Evolutionary conservation across 1,140 invertebrate genomes (phyloP).

Genomic region (Radopholus similis): DNA sequence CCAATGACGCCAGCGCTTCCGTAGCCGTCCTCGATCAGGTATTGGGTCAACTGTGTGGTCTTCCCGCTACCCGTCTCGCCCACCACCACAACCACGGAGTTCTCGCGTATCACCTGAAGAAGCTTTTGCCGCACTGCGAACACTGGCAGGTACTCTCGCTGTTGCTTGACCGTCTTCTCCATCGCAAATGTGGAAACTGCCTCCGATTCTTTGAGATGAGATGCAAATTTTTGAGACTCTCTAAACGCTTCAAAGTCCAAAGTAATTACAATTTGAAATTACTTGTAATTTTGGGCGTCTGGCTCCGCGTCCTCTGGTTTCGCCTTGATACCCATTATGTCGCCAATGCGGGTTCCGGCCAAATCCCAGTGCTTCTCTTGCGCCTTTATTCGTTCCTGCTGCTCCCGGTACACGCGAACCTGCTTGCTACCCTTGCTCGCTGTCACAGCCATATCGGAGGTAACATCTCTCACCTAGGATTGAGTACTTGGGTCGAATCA

Average conservation of each 20-base stretch:
- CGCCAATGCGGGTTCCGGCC: conserved; percentile 89
- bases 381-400: conserved; percentile 88
- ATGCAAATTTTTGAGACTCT: conserved; percentile 82
- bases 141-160: conserved; percentile 85
- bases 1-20: conserved; percentile 85
- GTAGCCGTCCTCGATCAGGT: conserved; percentile 95
- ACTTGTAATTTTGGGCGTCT: conserved; percentile 62
- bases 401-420: conserved; percentile 84
- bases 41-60: conserved; percentile 97
- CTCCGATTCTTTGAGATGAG: conserved; percentile 77
- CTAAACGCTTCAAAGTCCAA: conserved; percentile 33
- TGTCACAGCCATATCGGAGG: conserved; percentile 93
- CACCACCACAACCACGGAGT: conserved; percentile 55
- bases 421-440: conserved; percentile 80
- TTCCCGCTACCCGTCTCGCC: conserved; percentile 98
- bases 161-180: conserved; percentile 79
- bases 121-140: conserved; percentile 91
- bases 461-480: conserved; percentile 74
- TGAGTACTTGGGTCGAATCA: not conserved
- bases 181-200: conserved; percentile 83
- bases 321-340: conserved; percentile 91
- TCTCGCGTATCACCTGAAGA: conserved; percentile 68
- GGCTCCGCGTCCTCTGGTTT: conserved; percentile 66
- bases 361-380: conserved; percentile 99
- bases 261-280: conserved; percentile 24